Base-by-base conservation (phyloP, 2,113 vertebrate species). In the Xiphias gladius region DNA sequence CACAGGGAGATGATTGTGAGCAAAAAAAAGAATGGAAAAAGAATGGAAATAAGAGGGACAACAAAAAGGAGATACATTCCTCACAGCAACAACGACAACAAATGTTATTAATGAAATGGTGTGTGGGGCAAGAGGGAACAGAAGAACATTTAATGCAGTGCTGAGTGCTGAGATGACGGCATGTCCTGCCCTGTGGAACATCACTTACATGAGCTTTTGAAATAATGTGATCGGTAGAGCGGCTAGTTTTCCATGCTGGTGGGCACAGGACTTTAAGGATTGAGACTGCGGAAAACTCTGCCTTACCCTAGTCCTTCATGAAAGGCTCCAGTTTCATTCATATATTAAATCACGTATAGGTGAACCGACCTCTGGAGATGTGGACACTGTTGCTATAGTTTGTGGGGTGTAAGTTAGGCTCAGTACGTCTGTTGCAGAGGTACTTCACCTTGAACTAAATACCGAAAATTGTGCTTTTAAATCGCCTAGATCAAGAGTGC, bases 21-120 rank as follows among this genome's bases (percentile, higher is more conserved):
- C 30, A n/a, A n/a, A n/a, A n/a, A n/a, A n/a, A n/a, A n/a, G n/a
- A n/a, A n/a, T n/a, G 62, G 24, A 35, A 35, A 54, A 65, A 28
- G 20, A 37, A 54, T 5, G 7, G 28, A 65, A 81, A 64, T 35
- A 55, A 55, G 32, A 69, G 48, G 30, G 30, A 26, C 11, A 22
- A 22, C 14, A 62, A 76, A 72, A 37, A 39, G 17, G 55, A 64
- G 46, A 72, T 59, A 14, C 14, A 58, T 64, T 69, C 30, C 61
- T 24, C 57, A 43, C 28, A 26, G 0, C 43, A 50, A 32, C 37
- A 64, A 32, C 16, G 52, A 69, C 48, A 73, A 26, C 20, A 75
- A 30, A 69, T 54, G 50, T 63, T 73, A 48, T 54, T 84, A 79
- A 75, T 85, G 55, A 80, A 86, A 79, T 67, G 55, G 48, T 19